Evolutionary conservation across 1,140 invertebrate species (phyloP), one percentile per base, ranked within the genome.

Genomic region (Cotesia glomerata): DNA sequence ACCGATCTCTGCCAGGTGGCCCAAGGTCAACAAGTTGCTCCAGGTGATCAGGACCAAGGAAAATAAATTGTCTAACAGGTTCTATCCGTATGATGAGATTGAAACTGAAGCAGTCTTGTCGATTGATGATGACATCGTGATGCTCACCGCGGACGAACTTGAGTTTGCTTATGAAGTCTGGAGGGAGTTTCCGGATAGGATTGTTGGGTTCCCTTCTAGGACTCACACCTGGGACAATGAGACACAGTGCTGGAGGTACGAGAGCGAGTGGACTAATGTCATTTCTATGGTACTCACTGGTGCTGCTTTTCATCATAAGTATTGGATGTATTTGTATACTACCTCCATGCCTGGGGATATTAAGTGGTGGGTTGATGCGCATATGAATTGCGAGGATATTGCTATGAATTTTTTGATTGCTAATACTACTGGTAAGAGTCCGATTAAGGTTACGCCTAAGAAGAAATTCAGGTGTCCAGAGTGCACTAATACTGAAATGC

Each of bases 391-490:
- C 82, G 96, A 97, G 86, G 96, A 97, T 79, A 97, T 97, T 77
- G 95, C 95, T 0, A 97, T 97, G 94, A 97, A 97, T 84, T 97
- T 97, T 86, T 88, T 97, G 1, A 93, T 97, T 9, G 92, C 95
- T 1, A 96, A 97, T 82, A 85, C 94, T n/a, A 97, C 95, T 1
- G 93, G 94, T 73, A 97, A 98, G 89, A 92, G 96, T 16, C 96
- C 97, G 0, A 96, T 98, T 59, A 98, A 98, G 89, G 95, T 98
- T n/a, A 94, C 96, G 1, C 96, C 97, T 0, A 90, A 97, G n/a
- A 98, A 98, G 82, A 99, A 99, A 82, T 99, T 99, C 87, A 97
- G 97, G 85, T 98, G 97, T 85, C 96, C 96, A 0, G 95, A 98
- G 83, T 98, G 97, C 86, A 93, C 91, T 1, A 97, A 97, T 81